A percentile compares a stretch with the other conserved stretches of the same genome.
These are phyloP conservation scores for Phycodurus eques DNA, from an alignment of 2,113 vertebrate genomes.

Conservation along the genomic window DNA sequence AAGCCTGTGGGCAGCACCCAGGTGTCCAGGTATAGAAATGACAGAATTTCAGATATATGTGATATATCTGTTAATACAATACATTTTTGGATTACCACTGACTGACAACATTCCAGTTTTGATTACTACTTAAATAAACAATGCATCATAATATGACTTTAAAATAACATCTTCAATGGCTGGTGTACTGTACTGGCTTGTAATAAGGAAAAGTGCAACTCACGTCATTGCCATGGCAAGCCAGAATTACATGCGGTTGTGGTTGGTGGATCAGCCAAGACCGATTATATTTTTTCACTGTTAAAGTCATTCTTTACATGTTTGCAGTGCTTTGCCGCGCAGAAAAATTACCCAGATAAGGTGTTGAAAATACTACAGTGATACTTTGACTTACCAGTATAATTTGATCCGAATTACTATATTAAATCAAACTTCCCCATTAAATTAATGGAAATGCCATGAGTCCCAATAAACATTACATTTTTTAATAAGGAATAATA, in stretches of 20 bases:
- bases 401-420: too few relatives aligned
- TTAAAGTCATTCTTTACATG: not conserved
- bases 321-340: not conserved
- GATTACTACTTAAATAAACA: constrained; percentile 26
- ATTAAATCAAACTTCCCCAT: too few relatives aligned
- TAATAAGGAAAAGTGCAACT: not conserved
- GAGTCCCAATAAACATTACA: too few relatives aligned
- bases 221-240: not conserved
- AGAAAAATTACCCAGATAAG: not conserved
- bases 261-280: not conserved
- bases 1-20: constrained; percentile 36
- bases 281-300: not conserved
- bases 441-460: too few relatives aligned
- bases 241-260: not conserved
- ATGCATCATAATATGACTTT: not conserved
- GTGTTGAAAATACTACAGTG: not conserved
- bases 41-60: constrained; percentile 31
- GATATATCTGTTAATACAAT: not conserved
- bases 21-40: constrained; percentile 34
- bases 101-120: constrained; percentile 14
- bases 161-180: not conserved
- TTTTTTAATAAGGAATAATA: too few relatives aligned
- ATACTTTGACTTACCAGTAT: not conserved
- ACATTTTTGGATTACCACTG: not conserved
- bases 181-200: not conserved